These are phyloP conservation scores for Strix uralensis DNA, from an alignment of 2,113 vertebrate species.

Conservation along the genomic window DNA sequence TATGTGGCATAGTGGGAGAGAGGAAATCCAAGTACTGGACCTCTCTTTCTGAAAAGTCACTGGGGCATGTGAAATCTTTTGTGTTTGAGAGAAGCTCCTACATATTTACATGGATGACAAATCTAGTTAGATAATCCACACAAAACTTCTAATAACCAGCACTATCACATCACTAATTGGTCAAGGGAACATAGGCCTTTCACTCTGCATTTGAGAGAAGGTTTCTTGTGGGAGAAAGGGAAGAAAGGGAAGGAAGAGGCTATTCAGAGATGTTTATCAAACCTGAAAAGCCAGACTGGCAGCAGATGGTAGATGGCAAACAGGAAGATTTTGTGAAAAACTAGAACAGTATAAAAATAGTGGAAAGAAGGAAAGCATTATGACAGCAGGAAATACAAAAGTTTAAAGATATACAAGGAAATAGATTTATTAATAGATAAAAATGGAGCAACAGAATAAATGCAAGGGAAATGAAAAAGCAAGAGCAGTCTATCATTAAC, in stretches of 20 bases:
- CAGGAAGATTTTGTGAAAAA: not conserved
- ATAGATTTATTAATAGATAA: constrained; percentile 22
- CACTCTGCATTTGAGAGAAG: not conserved
- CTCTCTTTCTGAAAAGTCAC: not conserved
- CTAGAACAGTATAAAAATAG: not conserved
- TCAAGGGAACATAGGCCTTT: not conserved
- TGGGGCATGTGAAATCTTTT: not conserved
- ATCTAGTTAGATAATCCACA: not conserved
- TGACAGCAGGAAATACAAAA: not conserved
- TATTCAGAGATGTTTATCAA: not conserved
- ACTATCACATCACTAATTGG: not conserved
- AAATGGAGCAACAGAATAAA: constrained; percentile 45
- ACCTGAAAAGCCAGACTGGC: not conserved
- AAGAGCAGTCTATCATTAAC: constrained; percentile 13
- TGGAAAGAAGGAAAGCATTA: not conserved
- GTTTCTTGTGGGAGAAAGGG: not conserved
- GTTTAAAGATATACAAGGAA: not conserved
- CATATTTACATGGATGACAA: not conserved
- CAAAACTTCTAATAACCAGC: not conserved
- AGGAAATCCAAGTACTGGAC: not conserved
- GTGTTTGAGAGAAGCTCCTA: not conserved
- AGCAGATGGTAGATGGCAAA: not conserved
- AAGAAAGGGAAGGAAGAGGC: not conserved
- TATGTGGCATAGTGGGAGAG: not conserved
- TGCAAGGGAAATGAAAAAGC: not conserved